These are phyloP conservation scores for Pantala flavescens DNA, from an alignment of 1,140 invertebrate species.

Conservation along the genomic window DNA sequence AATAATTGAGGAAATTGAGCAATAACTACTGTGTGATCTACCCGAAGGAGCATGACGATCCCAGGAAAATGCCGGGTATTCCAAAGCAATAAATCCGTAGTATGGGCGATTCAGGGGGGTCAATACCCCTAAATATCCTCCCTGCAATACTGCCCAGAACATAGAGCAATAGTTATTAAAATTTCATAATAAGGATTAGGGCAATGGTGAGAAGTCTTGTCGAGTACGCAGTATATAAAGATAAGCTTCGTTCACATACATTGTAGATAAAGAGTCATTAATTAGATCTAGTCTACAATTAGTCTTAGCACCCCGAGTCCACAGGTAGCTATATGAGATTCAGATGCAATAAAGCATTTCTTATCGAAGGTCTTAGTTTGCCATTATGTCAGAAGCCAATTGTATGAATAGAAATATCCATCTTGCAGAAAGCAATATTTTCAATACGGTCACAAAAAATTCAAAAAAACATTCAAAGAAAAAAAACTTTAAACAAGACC, in stretches of 20 bases:
- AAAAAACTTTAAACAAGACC: no score
- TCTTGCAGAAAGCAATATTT: no score
- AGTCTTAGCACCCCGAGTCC: background rate
- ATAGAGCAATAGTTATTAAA: background rate
- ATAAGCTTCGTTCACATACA: background rate
- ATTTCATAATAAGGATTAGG: background rate
- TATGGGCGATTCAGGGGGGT: background rate
- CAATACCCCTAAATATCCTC: background rate
- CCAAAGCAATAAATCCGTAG: constrained; percentile 13
- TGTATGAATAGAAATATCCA: background rate
- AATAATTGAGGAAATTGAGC: background rate
- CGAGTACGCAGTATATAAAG: background rate
- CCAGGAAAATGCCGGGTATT: constrained; percentile 15
- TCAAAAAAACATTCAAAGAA: no score
- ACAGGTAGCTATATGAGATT: background rate
- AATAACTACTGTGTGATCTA: constrained; percentile 3
- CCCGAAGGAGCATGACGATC: background rate
- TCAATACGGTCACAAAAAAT: no score
- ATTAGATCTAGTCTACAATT: background rate
- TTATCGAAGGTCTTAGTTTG: background rate
- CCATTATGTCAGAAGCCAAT: background rate
- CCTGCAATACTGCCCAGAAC: background rate
- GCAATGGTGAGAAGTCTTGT: background rate
- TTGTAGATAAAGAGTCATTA: background rate
- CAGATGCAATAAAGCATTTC: background rate